phyloP scores from a whole-genome alignment of 1,140 invertebrate genomes.

The Lordiphosa stackelbergi region DNA sequence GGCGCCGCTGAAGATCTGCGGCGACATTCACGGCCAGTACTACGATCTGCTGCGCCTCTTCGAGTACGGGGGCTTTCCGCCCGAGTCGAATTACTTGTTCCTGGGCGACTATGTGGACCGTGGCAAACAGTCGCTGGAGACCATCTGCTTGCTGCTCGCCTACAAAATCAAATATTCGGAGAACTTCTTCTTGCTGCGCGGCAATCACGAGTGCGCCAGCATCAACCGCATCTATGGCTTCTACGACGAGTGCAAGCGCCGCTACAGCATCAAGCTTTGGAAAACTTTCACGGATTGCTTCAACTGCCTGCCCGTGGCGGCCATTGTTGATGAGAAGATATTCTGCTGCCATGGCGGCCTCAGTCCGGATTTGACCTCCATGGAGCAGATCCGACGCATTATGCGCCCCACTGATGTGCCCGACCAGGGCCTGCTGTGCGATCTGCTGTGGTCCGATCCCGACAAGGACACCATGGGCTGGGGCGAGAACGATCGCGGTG shows the following conservation, averaged over 20 bases:
- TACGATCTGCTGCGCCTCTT: slow-evolving; percentile 98
- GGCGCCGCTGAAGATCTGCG: slow-evolving; percentile 99
- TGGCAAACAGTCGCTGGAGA: slow-evolving; percentile 92
- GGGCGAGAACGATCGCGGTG: slow-evolving; percentile 97
- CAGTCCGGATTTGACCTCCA: slow-evolving; percentile 92
- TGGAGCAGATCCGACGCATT: slow-evolving; percentile 94
- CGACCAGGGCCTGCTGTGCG: slow-evolving; percentile 95
- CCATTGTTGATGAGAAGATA: slow-evolving; percentile 98
- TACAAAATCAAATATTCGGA: slow-evolving; percentile 97
- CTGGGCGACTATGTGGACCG: slow-evolving; percentile 92
- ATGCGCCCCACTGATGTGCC: slow-evolving; percentile 95
- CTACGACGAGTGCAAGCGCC: slow-evolving; percentile 97
- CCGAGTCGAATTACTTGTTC: slow-evolving; percentile 99
- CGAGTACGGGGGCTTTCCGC: slow-evolving; percentile 99
- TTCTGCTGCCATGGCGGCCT: slow-evolving; percentile 98
- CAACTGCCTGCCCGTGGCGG: slow-evolving; percentile 97
- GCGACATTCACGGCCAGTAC: slow-evolving; percentile 99
- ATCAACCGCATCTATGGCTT: slow-evolving; percentile 98
- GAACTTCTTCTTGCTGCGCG: slow-evolving; percentile 91
- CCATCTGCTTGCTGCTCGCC: slow-evolving; percentile 94
- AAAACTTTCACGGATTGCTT: slow-evolving; percentile 99
- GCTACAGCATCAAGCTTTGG: slow-evolving; percentile 99
- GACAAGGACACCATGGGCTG: slow-evolving; percentile 94
- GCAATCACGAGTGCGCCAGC: slow-evolving; percentile 92
- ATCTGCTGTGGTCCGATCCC: slow-evolving; percentile 98